Percentiles rank a stretch among this genome's conserved stretches.
Conservation (phyloP, 1,140 invertebrate species). For the Callitettix versicolor region DNA sequence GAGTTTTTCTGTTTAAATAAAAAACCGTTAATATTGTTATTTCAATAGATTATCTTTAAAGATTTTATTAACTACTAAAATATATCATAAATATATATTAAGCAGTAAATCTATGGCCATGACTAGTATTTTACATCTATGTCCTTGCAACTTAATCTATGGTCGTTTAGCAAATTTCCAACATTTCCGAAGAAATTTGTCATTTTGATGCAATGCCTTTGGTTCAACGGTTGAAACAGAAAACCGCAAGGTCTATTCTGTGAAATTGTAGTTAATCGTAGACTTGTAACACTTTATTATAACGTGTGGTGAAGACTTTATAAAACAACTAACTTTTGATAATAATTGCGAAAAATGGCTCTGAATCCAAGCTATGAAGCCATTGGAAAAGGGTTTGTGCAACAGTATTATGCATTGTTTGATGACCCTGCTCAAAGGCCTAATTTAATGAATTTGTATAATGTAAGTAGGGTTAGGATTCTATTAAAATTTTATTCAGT, state of each 20-base stretch:
- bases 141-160: too few relatives aligned
- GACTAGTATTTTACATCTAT: too few relatives aligned
- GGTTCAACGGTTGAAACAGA: neutral
- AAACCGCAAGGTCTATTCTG: too few relatives aligned
- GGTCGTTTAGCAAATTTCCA: too few relatives aligned
- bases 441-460: slow-evolving; percentile 80
- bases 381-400: slow-evolving; percentile 85
- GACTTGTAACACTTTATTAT: neutral
- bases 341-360: slow-evolving; percentile 45
- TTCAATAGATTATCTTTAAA: too few relatives aligned
- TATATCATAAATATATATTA: too few relatives aligned
- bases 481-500: too few relatives aligned
- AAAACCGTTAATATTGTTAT: too few relatives aligned
- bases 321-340: slow-evolving; percentile 18
- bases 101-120: too few relatives aligned
- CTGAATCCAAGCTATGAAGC: slow-evolving; percentile 82
- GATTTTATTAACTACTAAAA: too few relatives aligned
- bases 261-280: too few relatives aligned
- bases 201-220: neutral
- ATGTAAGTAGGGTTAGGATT: slow-evolving; percentile 53
- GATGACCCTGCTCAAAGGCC: slow-evolving; percentile 73
- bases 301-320: neutral
- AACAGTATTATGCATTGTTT: slow-evolving; percentile 84
- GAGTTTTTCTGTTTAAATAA: too few relatives aligned
- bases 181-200: neutral